Evolutionary conservation across 2,113 vertebrate genomes (phyloP), one percentile per base, ranked within the genome.

Genomic region (Catagonus wagneri): DNA sequence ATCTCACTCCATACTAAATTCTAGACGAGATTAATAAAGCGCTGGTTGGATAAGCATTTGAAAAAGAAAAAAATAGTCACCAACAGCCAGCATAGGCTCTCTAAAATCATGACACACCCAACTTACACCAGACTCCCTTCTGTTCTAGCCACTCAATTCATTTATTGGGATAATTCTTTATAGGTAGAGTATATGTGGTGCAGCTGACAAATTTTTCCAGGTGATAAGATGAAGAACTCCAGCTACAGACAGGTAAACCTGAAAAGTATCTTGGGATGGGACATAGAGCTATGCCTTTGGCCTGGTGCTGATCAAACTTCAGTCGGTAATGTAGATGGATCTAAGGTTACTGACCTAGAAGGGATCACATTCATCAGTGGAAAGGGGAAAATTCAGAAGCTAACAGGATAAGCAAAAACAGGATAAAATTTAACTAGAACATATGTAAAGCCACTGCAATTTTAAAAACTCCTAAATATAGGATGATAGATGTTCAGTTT

Each of bases 101-200:
- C 83, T 93, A 90, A 93, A 92, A 95, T 85, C 52, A 89, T 52
- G 39, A 65, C 61, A 92, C 12, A 90, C 8, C n/a, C 39, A 95
- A 94, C 11, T 93, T 91, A 97, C 6, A 68, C 19, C 13, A 83
- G 39, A 90, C 3, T 68, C 78, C 52, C 60, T 92, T 96, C 76
- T 91, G 25, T 91, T 78, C 50, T 9, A 89, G 50, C n/a, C 27
- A 92, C 17, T 89, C 44, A 78, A 87, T 79, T 92, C 44, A 83
- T 68, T 90, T 86, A 94, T 19, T 63, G 74, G 83, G 58, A 93
- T 80, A 80, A 93, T 71, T 94, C 74, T 97, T 96, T 92, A 60
- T 29, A 94, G 85, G 50, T 78, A 65, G 15, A 93, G n/a, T 83
- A 60, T 93, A 93, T 87, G 32, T 80, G 60, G 65, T 83, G 5